phyloP scores from a whole-genome alignment of 1,140 invertebrate species.

The Agraylea sexmaculata region DNA sequence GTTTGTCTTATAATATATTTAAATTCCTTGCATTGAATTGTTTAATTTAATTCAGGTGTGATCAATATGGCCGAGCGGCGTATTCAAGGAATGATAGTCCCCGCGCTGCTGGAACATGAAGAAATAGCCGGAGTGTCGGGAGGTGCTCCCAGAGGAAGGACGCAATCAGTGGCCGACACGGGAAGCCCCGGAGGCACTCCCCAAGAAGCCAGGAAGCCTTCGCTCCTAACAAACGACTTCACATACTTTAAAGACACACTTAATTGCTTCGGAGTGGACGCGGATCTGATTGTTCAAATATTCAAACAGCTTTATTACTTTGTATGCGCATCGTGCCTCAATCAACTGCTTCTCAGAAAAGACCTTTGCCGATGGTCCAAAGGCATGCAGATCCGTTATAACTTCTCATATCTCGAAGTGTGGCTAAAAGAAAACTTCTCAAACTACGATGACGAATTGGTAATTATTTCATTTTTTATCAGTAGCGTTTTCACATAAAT shows the following conservation, averaged over 20 bases:
- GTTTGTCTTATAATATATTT: conserved; percentile 7
- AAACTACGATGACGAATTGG: conserved; percentile 38
- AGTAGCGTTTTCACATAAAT: not conserved
- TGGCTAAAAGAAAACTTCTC: conserved; percentile 69
- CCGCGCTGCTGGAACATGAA: conserved; percentile 86
- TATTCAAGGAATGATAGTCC: conserved; percentile 75
- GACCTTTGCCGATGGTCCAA: conserved; percentile 97
- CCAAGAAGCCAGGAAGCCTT: conserved; percentile 38
- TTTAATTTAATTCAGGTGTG: conserved; percentile 41
- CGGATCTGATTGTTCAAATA: conserved; percentile 61
- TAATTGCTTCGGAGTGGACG: conserved; percentile 60
- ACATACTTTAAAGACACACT: conserved; percentile 50
- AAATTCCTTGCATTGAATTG: conserved; percentile 3
- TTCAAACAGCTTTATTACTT: conserved; percentile 89
- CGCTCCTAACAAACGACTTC: conserved; percentile 46
- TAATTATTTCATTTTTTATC: conserved; percentile 23
- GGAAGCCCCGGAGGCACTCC: conserved; percentile 24
- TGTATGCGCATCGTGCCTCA: conserved; percentile 85
- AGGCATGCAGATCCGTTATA: conserved; percentile 94
- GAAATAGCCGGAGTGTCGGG: conserved; percentile 58
- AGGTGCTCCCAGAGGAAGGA: conserved; percentile 27
- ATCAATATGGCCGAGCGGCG: conserved; percentile 67
- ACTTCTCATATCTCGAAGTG: conserved; percentile 86
- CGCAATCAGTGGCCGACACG: conserved; percentile 29
- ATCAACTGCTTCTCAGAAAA: conserved; percentile 88